These are phyloP conservation scores for Daphoenositta chrysoptera DNA, from an alignment of 2,113 vertebrate genomes.

Conservation along the genomic window DNA sequence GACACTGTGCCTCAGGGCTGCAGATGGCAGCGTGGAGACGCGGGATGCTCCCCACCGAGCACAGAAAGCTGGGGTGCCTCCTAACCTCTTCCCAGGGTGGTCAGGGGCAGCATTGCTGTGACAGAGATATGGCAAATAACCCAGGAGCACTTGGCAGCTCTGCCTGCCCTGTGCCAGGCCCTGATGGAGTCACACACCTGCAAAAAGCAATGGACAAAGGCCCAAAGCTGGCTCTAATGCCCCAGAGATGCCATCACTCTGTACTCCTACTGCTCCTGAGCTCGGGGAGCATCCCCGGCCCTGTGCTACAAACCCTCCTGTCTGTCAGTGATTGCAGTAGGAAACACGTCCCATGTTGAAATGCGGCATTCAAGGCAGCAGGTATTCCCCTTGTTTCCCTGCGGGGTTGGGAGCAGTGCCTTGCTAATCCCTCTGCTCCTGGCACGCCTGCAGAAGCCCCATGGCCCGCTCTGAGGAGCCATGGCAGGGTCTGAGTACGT, in stretches of 20 bases:
- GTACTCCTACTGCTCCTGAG: neutral
- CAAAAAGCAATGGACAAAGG: neutral
- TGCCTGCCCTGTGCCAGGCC: accelerated
- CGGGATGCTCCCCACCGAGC: accelerated
- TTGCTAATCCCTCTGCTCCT: neutral
- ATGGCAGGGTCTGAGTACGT: neutral
- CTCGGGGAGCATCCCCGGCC: neutral
- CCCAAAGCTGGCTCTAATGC: accelerated
- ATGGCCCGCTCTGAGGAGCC: accelerated
- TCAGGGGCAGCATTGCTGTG: accelerated
- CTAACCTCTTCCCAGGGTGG: neutral
- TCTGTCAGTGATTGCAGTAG: neutral
- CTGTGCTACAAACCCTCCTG: neutral
- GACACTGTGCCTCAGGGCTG: neutral
- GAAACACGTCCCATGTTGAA: neutral
- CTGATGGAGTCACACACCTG: neutral
- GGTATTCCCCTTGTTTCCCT: neutral
- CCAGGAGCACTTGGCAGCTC: neutral
- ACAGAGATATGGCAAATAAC: neutral
- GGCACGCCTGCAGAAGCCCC: neutral
- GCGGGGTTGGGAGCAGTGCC: neutral
- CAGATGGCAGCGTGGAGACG: neutral
- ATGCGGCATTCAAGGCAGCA: neutral
- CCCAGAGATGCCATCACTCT: neutral
- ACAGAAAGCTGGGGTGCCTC: neutral